A percentile compares a stretch with the other conserved stretches of the same genome.
These are phyloP conservation scores for Syngnathus scovelli DNA, from an alignment of 2,113 vertebrate species.

Conservation along the genomic window DNA sequence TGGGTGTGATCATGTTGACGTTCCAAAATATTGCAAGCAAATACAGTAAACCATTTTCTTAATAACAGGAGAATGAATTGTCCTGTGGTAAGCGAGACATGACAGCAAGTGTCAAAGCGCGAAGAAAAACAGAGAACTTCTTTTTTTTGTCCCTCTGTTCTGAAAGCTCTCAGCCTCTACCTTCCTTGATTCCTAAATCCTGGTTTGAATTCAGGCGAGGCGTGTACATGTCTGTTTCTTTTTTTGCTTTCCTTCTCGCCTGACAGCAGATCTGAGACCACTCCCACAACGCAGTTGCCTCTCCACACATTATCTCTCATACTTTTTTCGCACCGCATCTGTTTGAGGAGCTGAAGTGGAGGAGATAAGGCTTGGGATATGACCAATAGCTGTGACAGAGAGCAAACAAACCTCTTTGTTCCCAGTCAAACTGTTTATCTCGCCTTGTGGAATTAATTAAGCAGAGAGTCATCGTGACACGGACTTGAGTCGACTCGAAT, in stretches of 20 bases:
- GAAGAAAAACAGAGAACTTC: constrained; percentile 26
- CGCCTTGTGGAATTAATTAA: constrained; percentile 21
- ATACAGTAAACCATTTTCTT: too few relatives aligned
- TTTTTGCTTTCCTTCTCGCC: constrained; percentile 31
- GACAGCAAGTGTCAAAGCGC: constrained; percentile 7
- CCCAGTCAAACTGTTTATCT: constrained; percentile 44
- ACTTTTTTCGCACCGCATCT: not conserved
- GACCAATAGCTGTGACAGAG: constrained; percentile 38
- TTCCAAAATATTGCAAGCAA: too few relatives aligned
- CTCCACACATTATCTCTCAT: constrained; percentile 27
- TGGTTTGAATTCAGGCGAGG: constrained; percentile 43
- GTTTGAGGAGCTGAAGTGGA: constrained; percentile 39
- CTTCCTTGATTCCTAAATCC: constrained; percentile 31
- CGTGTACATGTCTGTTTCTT: constrained; percentile 39
- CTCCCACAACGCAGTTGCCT: constrained; percentile 41
- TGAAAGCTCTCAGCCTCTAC: constrained; percentile 21
- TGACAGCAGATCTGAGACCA: constrained; percentile 59
- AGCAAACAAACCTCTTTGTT: constrained; percentile 27
- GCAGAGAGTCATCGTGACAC: not conserved
- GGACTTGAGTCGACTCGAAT: not conserved
- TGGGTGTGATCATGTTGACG: too few relatives aligned
- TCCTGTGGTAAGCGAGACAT: too few relatives aligned
- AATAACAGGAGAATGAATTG: too few relatives aligned
- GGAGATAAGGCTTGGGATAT: constrained; percentile 44
- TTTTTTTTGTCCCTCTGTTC: constrained; percentile 3